These are phyloP conservation scores for Crambe crambe DNA, from an alignment of 37 sponge, comb jelly and placozoan species.

Conservation along the genomic window DNA sequence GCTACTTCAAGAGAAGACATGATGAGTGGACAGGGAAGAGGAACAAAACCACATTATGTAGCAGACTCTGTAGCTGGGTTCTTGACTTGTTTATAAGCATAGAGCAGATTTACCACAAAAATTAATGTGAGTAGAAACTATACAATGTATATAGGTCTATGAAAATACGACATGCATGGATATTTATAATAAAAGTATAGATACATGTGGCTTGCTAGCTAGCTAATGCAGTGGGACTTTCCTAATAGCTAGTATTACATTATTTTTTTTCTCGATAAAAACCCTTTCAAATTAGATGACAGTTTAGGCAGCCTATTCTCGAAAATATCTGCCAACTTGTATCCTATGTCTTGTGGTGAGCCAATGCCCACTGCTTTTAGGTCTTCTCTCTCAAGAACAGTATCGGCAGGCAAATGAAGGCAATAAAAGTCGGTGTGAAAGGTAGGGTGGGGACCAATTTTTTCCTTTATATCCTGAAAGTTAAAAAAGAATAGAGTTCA, in stretches of 20 bases:
- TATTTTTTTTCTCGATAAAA: neutral
- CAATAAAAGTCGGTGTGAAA: conserved; percentile 28
- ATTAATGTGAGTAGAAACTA: too few relatives aligned
- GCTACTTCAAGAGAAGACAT: neutral
- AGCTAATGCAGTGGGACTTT: too few relatives aligned
- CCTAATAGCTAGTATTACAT: too few relatives aligned
- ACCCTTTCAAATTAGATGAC: conserved; percentile 34
- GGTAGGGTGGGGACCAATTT: conserved; percentile 15
- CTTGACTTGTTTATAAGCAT: neutral
- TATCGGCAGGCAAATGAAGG: conserved; percentile 6
- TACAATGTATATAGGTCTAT: too few relatives aligned
- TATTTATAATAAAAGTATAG: too few relatives aligned
- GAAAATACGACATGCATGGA: too few relatives aligned
- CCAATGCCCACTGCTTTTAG: conserved; percentile 41
- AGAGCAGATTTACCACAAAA: neutral
- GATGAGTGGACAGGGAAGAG: neutral
- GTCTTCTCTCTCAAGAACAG: neutral
- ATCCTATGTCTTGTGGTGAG: conserved; percentile 43
- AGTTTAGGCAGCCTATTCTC: conserved; percentile 21
- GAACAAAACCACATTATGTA: conserved; percentile 3
- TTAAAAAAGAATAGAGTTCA: neutral
- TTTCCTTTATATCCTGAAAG: conserved; percentile 21
- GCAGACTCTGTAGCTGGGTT: conserved; percentile 14
- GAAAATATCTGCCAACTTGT: conserved; percentile 36
- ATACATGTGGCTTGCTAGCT: too few relatives aligned